phyloP scores from a whole-genome alignment of 2,888 invertebrate species.

The Pteria penguin region DNA sequence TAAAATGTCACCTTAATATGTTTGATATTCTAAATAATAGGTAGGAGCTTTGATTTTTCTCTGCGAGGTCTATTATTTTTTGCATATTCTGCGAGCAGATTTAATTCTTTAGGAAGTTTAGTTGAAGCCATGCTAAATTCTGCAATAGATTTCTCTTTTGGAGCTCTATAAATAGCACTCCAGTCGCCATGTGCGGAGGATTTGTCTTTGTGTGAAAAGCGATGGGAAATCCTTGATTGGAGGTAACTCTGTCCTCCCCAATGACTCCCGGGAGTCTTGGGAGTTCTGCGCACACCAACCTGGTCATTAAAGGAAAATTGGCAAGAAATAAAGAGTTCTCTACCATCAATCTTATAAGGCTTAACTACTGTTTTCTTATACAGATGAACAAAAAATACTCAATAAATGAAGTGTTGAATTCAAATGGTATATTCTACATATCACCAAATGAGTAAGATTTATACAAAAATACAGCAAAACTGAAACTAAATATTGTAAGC shows the following conservation, averaged over 20 bases:
- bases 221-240: background rate
- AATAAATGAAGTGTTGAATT: too few species aligned
- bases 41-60: constrained; percentile 34
- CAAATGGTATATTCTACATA: too few species aligned
- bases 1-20: background rate
- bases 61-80: constrained; percentile 27
- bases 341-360: too few species aligned
- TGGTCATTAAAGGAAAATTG: background rate
- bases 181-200: constrained; percentile 23
- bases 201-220: constrained; percentile 10
- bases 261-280: constrained; percentile 6
- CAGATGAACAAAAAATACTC: too few species aligned
- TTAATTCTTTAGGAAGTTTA: constrained; percentile 28
- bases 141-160: constrained; percentile 23
- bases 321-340: too few species aligned
- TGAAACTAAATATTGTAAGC: too few species aligned
- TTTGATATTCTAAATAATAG: constrained; percentile 22
- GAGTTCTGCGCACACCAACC: background rate
- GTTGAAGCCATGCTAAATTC: constrained; percentile 31
- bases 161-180: constrained; percentile 31
- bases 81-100: constrained; percentile 23
- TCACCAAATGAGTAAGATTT: too few species aligned
- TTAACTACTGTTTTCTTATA: too few species aligned
- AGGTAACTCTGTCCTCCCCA: background rate
- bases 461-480: too few species aligned